phyloP scores from a whole-genome alignment of 2,113 vertebrate species.

The Poecilia latipinna region DNA sequence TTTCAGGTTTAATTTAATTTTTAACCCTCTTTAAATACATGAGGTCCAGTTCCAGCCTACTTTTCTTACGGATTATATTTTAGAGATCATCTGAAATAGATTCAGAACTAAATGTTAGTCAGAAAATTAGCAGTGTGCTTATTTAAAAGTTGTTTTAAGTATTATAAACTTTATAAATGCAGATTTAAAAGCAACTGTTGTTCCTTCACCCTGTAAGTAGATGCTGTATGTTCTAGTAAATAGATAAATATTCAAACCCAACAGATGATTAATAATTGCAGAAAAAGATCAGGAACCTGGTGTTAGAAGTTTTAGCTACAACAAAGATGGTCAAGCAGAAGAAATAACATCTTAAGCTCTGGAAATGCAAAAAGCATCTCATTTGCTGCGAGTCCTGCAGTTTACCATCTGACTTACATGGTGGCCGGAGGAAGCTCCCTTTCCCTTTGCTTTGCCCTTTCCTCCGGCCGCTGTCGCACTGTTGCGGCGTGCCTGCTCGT shows the following conservation, averaged over 20 bases:
- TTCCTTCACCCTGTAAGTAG: too few species aligned
- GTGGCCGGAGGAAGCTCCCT: constrained; percentile 81
- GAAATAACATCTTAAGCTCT: background rate
- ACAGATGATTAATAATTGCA: background rate
- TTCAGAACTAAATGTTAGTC: background rate
- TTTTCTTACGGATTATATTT: too few species aligned
- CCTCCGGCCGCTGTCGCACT: constrained; percentile 67
- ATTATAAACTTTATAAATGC: background rate
- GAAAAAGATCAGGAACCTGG: background rate
- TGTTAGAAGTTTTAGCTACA: background rate
- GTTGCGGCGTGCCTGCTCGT: constrained; percentile 90
- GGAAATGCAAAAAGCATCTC: background rate
- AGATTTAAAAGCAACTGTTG: background rate
- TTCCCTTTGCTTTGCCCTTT: constrained; percentile 86
- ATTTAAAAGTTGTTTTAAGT: background rate
- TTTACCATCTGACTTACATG: constrained; percentile 88
- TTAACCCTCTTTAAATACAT: too few species aligned
- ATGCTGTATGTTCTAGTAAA: too few species aligned
- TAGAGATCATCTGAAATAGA: background rate
- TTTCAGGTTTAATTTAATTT: too few species aligned
- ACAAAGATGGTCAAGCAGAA: background rate
- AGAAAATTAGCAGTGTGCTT: background rate
- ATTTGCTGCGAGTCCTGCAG: constrained; percentile 43
- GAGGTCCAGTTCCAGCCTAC: too few species aligned
- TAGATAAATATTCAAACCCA: background rate